Conservation (phyloP, 1,140 invertebrate genomes). For the Leptinotarsa texana region DNA sequence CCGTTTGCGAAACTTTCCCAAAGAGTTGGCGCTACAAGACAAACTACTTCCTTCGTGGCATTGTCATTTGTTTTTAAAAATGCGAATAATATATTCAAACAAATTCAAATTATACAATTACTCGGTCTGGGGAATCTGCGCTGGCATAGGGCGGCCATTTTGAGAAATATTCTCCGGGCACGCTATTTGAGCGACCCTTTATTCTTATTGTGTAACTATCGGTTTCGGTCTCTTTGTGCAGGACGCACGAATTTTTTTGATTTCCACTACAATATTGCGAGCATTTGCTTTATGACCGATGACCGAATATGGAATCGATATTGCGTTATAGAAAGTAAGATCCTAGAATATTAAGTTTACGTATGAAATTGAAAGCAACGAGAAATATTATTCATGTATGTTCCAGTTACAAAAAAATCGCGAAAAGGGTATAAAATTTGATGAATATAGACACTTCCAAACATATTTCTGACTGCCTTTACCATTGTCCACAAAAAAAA, state of each 20-base stretch:
- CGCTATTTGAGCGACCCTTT: neutral
- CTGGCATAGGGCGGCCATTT: neutral
- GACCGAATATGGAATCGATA: neutral
- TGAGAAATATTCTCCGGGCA: neutral
- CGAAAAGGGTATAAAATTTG: too few species aligned
- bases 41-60: constrained; percentile 1
- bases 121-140: neutral
- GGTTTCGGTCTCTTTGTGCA: neutral
- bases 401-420: too few species aligned
- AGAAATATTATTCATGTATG: too few species aligned
- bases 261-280: neutral
- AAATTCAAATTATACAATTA: constrained; percentile 9
- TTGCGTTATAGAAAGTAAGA: neutral
- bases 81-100: constrained; percentile 8
- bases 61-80: constrained; percentile 6
- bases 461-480: too few species aligned
- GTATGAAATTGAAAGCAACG: too few species aligned
- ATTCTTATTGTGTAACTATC: neutral
- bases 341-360: too few species aligned
- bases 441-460: too few species aligned
- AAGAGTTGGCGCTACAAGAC: neutral
- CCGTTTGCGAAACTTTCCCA: neutral
- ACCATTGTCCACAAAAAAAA: too few species aligned
- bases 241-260: neutral
- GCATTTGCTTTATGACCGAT: neutral